A percentile compares a stretch with the other conserved stretches of the same genome.
These are phyloP conservation scores for Trichonephila clavipes DNA, from an alignment of 1,140 invertebrate genomes.

Conservation along the genomic window DNA sequence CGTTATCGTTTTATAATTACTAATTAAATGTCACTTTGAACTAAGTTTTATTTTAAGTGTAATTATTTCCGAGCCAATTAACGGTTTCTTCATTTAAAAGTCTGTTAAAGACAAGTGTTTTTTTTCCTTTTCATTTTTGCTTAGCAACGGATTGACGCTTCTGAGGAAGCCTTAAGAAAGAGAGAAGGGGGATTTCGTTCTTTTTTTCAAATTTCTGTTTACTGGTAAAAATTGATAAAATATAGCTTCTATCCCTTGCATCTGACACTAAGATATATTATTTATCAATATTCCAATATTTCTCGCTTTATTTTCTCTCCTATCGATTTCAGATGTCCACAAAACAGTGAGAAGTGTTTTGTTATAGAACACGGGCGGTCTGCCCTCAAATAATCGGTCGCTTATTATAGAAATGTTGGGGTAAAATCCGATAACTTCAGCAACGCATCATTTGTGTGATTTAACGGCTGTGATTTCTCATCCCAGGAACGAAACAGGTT, in stretches of 20 bases:
- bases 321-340: constrained; percentile 37
- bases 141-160: background rate
- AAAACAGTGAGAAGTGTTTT: constrained; percentile 38
- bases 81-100: background rate
- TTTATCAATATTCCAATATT: constrained; percentile 39
- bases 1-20: constrained; percentile 14
- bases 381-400: constrained; percentile 37
- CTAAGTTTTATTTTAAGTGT: constrained; percentile 23
- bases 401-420: constrained; percentile 41
- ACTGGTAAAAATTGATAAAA: constrained; percentile 27
- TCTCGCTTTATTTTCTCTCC: constrained; percentile 25
- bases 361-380: constrained; percentile 29
- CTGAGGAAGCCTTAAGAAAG: background rate
- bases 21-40: constrained; percentile 17
- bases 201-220: background rate
- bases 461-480: constrained; percentile 34
- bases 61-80: constrained; percentile 28
- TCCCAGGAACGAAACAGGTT: constrained; percentile 7
- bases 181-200: background rate
- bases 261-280: constrained; percentile 31
- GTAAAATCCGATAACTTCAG: constrained; percentile 31
- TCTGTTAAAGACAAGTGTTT: constrained; percentile 3
- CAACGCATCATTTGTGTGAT: constrained; percentile 29
- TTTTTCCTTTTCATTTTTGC: background rate
- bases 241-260: constrained; percentile 18